Percentiles rank a stretch among this genome's conserved stretches.
Evolutionary conservation across 2,797 vertebrate species (phyloP).

Genomic region (Galago senegalensis): DNA sequence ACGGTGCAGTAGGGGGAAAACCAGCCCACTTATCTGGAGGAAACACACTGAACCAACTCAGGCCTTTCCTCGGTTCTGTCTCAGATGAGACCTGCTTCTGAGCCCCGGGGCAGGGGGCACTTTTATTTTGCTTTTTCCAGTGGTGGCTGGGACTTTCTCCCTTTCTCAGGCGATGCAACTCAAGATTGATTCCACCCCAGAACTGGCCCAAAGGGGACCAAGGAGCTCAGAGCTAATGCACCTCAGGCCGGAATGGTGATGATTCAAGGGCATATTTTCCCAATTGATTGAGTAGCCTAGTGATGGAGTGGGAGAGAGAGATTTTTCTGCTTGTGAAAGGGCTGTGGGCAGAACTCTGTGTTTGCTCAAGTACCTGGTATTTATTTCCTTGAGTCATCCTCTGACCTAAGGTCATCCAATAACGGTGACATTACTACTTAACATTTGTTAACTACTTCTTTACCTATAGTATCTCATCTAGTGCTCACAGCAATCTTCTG

Average conservation of each 20-base stretch:
- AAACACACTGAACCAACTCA: background rate
- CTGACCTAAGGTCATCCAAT: too few relatives aligned
- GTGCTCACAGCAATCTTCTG: background rate
- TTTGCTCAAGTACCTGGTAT: background rate
- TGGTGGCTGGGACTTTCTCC: background rate
- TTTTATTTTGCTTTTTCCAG: background rate
- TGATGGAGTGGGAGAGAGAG: background rate
- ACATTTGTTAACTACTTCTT: background rate
- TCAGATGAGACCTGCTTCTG: background rate
- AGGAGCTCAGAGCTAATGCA: background rate
- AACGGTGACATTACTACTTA: background rate
- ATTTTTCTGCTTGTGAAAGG: background rate
- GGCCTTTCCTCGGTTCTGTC: background rate
- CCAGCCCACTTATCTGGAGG: background rate
- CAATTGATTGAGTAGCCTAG: background rate
- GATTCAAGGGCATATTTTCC: background rate
- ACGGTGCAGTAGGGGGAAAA: background rate
- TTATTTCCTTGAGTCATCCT: background rate
- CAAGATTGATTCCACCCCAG: background rate
- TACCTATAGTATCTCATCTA: background rate
- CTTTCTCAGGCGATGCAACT: background rate
- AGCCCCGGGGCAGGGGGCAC: background rate
- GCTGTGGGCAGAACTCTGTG: background rate
- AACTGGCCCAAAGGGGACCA: background rate
- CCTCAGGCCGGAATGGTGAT: fast-evolving